Percentiles rank a stretch among this genome's conserved stretches.
These are phyloP conservation scores for Lasioglossum figueresi DNA, from an alignment of 2,888 invertebrate species.

Conservation along the genomic window DNA sequence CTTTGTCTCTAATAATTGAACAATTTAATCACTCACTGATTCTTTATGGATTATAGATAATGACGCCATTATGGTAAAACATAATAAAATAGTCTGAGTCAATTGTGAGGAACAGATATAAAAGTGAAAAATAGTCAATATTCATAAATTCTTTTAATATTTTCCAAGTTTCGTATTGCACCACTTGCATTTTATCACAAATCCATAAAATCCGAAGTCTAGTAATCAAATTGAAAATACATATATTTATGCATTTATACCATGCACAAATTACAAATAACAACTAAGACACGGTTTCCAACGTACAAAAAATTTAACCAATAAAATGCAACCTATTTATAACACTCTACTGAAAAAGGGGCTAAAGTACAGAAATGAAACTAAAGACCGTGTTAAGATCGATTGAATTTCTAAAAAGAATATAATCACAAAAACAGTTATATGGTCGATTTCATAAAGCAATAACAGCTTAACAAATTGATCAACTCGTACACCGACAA, in stretches of 20 bases:
- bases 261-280: background rate
- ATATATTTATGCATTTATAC: background rate
- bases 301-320: background rate
- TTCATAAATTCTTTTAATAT: too few species aligned
- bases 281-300: too few species aligned
- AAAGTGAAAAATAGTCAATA: too few species aligned
- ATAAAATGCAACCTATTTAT: background rate
- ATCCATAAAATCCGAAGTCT: too few species aligned
- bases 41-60: too few species aligned
- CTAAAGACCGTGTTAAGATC: constrained; percentile 5
- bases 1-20: too few species aligned
- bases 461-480: constrained; percentile 1
- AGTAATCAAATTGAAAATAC: background rate
- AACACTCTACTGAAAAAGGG: background rate
- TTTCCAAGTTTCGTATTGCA: background rate
- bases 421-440: background rate
- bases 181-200: background rate
- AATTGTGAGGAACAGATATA: too few species aligned
- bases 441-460: background rate
- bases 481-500: background rate
- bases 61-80: too few species aligned
- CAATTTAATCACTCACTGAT: too few species aligned
- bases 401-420: background rate
- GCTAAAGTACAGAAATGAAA: background rate
- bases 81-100: too few species aligned